Evolutionary conservation across 1,140 invertebrate species (phyloP).

Genomic region (Eriocheir sinensis): DNA sequence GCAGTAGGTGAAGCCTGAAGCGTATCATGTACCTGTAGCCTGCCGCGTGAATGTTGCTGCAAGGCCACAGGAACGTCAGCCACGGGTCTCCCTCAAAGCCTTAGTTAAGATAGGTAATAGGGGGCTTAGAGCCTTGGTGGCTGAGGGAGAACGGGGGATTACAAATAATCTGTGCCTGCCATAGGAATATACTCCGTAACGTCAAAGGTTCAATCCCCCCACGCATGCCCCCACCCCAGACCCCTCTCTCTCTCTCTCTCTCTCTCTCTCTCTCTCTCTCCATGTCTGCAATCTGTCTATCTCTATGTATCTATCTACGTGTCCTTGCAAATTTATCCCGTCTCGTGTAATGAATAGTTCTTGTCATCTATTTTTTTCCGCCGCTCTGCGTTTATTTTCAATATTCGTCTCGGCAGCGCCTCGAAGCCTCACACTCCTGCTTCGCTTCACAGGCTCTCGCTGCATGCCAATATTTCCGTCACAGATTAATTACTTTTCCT

Average conservation of each 20-base stretch:
- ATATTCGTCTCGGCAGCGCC: background rate
- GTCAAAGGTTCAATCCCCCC: background rate
- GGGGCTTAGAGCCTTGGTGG: background rate
- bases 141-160: background rate
- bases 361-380: background rate
- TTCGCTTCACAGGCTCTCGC: background rate
- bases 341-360: background rate
- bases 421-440: background rate
- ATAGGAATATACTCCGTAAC: background rate
- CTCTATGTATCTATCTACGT: background rate
- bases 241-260: background rate
- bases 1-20: background rate
- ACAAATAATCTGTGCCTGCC: background rate
- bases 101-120: background rate
- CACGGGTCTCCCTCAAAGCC: background rate
- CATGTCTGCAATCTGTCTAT: background rate
- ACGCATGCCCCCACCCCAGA: background rate
- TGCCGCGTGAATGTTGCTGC: background rate
- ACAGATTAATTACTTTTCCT: background rate
- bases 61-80: background rate
- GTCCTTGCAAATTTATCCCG: background rate
- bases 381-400: background rate
- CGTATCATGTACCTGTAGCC: too few species aligned
- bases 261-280: background rate
- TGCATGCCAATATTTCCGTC: background rate